Evolutionary conservation across 2,888 invertebrate species (phyloP).

Genomic region (Coremacera marginata): DNA sequence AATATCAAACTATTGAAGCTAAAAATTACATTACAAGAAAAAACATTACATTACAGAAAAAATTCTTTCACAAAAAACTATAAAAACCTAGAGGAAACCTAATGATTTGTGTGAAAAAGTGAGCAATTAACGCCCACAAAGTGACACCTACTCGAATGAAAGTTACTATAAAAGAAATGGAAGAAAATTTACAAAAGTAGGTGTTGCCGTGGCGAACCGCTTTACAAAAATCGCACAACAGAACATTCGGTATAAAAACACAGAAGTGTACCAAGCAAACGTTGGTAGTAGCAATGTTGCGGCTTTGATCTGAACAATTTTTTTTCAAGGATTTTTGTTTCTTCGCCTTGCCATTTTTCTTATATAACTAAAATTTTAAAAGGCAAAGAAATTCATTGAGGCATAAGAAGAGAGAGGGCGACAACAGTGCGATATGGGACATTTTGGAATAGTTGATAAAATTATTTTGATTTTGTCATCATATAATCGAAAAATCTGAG

Average conservation of each 20-base stretch:
- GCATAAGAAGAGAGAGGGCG: background rate
- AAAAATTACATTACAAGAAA: no score
- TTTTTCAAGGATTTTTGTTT: background rate
- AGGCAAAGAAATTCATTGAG: background rate
- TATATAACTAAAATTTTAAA: background rate
- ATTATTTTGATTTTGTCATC: conserved; percentile 57
- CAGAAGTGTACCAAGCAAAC: background rate
- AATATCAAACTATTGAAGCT: no score
- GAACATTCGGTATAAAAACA: background rate
- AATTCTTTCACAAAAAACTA: no score
- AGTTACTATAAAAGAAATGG: background rate
- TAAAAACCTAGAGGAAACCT: background rate
- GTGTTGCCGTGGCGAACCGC: conserved; percentile 55
- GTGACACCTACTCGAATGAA: conserved; percentile 48
- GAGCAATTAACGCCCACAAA: conserved; percentile 52
- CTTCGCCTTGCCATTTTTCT: background rate
- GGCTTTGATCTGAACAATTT: background rate
- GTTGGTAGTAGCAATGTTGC: background rate
- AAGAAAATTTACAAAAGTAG: conserved; percentile 47
- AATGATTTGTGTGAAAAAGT: conserved; percentile 46
- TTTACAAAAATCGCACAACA: conserved; percentile 42
- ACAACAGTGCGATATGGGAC: background rate
- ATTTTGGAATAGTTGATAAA: conserved; percentile 7
- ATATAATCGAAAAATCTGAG: conserved; percentile 12
- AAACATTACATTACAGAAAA: no score